Percentiles rank a stretch among this genome's conserved stretches.
Evolutionary conservation across 2,888 invertebrate species (phyloP).

Genomic region (Amblyjoppa fuscipennis): DNA sequence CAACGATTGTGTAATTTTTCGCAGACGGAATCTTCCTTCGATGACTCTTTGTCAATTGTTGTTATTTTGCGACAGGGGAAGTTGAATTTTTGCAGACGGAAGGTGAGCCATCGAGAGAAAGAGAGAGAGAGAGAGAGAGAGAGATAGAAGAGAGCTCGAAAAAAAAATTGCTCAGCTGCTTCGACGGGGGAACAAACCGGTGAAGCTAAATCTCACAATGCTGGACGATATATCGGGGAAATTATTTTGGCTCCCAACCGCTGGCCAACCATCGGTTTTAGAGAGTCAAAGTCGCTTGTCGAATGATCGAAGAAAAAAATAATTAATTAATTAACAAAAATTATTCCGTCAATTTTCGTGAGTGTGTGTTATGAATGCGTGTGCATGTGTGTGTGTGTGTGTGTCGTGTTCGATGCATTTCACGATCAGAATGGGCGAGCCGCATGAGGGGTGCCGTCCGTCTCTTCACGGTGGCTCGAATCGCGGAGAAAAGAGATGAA

Average conservation of each 20-base stretch:
- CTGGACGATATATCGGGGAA: constrained; percentile 17
- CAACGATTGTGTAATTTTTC: not conserved
- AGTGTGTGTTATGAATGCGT: constrained; percentile 12
- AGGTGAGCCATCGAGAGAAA: constrained; percentile 23
- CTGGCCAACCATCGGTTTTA: not conserved
- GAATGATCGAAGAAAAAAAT: constrained; percentile 1
- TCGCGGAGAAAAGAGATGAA: not conserved
- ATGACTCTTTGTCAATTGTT: constrained; percentile 28
- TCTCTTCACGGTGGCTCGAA: constrained; percentile 9
- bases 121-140: not conserved
- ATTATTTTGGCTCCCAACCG: not conserved
- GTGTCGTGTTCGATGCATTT: constrained; percentile 19
- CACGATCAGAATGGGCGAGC: constrained; percentile 18
- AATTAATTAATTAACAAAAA: too few relatives aligned
- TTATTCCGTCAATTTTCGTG: constrained; percentile 12
- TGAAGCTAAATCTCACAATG: not conserved
- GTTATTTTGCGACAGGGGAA: constrained; percentile 38
- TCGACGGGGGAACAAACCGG: constrained; percentile 51
- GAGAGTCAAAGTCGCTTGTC: not conserved
- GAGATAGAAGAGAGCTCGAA: not conserved
- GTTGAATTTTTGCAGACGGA: constrained; percentile 22
- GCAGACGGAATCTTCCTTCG: constrained; percentile 11
- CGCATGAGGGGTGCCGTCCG: constrained; percentile 4
- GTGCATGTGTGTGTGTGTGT: constrained; percentile 19
- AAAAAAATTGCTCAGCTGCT: not conserved